Evolutionary conservation across 1,140 invertebrate species (phyloP).

Genomic region (Chionoecetes opilio): DNA sequence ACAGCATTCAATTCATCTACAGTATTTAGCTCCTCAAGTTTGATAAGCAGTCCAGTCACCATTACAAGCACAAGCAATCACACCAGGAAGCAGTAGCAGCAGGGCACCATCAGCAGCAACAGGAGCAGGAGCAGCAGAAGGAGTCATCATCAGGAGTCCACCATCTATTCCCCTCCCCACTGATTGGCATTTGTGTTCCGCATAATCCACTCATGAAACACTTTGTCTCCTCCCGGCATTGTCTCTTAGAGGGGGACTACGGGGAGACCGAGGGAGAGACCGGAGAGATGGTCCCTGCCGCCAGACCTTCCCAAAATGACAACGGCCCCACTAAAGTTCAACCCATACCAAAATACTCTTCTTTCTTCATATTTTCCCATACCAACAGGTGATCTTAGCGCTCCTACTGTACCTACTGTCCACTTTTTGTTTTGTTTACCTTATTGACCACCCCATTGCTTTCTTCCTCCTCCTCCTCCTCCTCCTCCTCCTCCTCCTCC

Average conservation of each 20-base stretch:
- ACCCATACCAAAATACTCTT: slow-evolving; percentile 96
- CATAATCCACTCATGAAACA: neutral
- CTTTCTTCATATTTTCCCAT: slow-evolving; percentile 98
- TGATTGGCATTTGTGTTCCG: neutral
- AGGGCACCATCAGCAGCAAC: neutral
- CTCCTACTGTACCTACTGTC: slow-evolving; percentile 70
- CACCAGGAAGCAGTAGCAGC: neutral
- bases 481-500: neutral
- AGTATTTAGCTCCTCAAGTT: too few species aligned
- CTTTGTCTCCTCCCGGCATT: slow-evolving; percentile 2
- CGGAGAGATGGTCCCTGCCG: slow-evolving; percentile 84
- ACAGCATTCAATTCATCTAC: too few species aligned
- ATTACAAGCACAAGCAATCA: neutral
- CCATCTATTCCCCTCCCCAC: neutral
- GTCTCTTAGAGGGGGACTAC: slow-evolving; percentile 82
- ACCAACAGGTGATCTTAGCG: slow-evolving; percentile 92
- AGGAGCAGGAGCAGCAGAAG: neutral
- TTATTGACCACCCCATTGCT: neutral
- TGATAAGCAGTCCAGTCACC: neutral
- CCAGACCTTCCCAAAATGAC: slow-evolving; percentile 92
- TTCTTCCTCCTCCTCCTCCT: neutral
- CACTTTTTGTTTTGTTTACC: slow-evolving; percentile 1
- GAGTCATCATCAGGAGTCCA: neutral
- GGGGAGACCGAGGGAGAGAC: slow-evolving; percentile 84
- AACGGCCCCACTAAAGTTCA: slow-evolving; percentile 91